Base-by-base conservation (phyloP, 2,797 vertebrate genomes). In the Xerus rutilus region DNA sequence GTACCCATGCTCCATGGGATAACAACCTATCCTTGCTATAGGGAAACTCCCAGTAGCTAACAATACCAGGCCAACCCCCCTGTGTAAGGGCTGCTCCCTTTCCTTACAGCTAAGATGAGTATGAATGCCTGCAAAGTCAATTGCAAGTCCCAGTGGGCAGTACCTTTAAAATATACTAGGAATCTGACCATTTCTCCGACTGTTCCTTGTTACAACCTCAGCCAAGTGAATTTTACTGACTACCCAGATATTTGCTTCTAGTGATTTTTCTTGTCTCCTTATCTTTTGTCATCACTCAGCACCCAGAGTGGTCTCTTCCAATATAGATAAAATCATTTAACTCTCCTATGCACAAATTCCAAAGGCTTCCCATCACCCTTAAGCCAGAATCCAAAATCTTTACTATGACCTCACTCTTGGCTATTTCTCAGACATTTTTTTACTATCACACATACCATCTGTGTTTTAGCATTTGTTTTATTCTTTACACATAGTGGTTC, bases 101-200 rank as follows among this genome's bases (percentile, higher is more conserved):
- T 79, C 28, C 18, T 49, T 18, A 45, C 1, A 59, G 35, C 5
- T 35, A 59, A 82, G 79, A 62, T 32, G 62, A 3, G 15, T 52
- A 52, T 64, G 69, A 39, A 62, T 54, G 5, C 3, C 6, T 57
- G 0, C 18, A 69, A 4, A 52, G n/a, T 81, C 49, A 81, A 52
- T 0, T 91, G 54, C 3, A 93, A 87, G 92, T 81, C 15, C 13
- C 18, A 45, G 12, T 95, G 43, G 78, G 54, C 23, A 81, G 25
- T 32, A 30, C 15, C 70, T 93, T 92, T 93, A 93, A 87, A 93
- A 69, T 89, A 65, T 11, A 86, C 9, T 67, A n/a, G 43, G 73
- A 87, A 65, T 83, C 20, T 92, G 59, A 49, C 43, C 49, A 88
- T 81, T 69, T 93, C 35, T 77, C 52, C 64, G 52, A 49, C 0